A percentile compares a stretch with the other conserved stretches of the same genome.
phyloP scores from a whole-genome alignment of 2,113 vertebrate species.

The Zapornia atra region DNA sequence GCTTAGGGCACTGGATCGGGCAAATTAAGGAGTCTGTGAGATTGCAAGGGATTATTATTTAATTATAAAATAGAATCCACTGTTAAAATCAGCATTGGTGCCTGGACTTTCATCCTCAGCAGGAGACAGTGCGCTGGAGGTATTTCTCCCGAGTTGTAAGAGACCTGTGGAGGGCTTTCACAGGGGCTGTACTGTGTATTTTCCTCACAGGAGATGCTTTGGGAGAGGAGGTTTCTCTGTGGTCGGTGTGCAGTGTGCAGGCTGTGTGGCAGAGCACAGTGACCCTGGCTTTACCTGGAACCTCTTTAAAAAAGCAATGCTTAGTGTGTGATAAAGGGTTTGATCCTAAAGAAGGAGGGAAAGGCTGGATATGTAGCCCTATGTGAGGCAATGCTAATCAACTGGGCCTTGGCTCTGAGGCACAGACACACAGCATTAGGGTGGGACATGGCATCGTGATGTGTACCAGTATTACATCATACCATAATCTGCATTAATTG shows the following conservation, averaged over 20 bases:
- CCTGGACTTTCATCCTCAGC: neutral
- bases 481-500: rapidly evolving
- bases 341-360: neutral
- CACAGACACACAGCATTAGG: neutral
- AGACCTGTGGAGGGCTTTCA: neutral
- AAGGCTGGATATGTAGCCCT: neutral
- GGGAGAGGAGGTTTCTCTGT: neutral
- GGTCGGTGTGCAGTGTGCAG: neutral
- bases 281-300: neutral
- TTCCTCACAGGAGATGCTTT: neutral
- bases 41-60: neutral
- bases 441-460: neutral
- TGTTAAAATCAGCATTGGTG: neutral
- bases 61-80: neutral
- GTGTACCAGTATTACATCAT: neutral
- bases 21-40: neutral
- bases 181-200: neutral
- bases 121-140: neutral
- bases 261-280: neutral
- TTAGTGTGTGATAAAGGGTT: neutral
- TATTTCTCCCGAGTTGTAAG: neutral
- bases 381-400: rapidly evolving
- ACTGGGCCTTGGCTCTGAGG: neutral
- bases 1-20: neutral
- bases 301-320: neutral